A percentile compares a stretch with the other conserved stretches of the same genome.
These are phyloP conservation scores for Spilarctia lutea DNA, from an alignment of 2,888 invertebrate genomes.

Conservation along the genomic window DNA sequence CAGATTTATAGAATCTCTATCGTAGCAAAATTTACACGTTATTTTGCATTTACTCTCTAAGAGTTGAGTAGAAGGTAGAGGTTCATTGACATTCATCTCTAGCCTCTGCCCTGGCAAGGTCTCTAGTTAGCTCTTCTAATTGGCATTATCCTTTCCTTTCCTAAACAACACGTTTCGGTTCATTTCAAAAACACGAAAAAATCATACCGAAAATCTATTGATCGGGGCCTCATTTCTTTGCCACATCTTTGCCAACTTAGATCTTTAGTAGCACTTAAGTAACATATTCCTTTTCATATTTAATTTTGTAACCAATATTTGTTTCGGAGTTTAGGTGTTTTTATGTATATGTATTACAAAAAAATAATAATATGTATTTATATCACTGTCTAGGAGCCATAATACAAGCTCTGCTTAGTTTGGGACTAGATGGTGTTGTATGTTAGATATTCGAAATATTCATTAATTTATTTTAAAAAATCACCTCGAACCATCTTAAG, in stretches of 20 bases:
- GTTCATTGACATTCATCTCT: background rate
- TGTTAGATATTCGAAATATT: no score
- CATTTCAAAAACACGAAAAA: background rate
- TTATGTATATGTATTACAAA: no score
- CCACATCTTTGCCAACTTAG: background rate
- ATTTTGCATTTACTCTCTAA: background rate
- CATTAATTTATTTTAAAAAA: no score
- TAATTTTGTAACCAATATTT: no score
- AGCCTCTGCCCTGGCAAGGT: background rate
- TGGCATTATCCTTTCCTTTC: background rate
- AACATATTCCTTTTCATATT: no score
- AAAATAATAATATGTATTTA: no score
- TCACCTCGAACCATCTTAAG: no score
- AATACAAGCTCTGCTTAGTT: no score
- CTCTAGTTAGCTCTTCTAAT: background rate
- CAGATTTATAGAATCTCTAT: background rate
- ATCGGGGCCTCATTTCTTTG: background rate
- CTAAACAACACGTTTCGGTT: background rate
- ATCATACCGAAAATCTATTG: background rate
- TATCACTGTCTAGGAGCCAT: no score
- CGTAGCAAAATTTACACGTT: background rate
- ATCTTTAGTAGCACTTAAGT: no score
- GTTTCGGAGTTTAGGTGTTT: no score
- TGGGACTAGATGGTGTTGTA: no score
- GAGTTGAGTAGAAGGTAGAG: background rate